Evolutionary conservation across 2,113 vertebrate species (phyloP), one percentile per base, ranked within the genome.

Genomic region (Meles meles): DNA sequence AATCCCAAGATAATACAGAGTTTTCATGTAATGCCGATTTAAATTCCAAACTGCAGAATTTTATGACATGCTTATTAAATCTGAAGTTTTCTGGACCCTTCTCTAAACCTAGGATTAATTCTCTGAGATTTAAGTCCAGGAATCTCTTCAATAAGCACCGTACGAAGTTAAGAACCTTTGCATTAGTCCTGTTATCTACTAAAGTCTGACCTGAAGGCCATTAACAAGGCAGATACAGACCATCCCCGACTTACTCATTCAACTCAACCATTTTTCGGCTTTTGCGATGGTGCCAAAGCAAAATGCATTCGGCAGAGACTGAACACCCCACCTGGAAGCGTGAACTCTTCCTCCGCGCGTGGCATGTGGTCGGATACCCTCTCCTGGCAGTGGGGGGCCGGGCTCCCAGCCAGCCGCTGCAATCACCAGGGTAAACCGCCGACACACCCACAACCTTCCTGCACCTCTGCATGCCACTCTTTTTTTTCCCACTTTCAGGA

Each of bases 1-100:
- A 27, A 63, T 63, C 29, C 55, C 59, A 77, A 65, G 14, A 85
- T 94, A 76, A 86, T 49, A 90, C 42, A 65, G 10, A 69, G 59
- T 83, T 80, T 79, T 93, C 55, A 84, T 49, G 20, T 31, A 90
- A 67, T 74, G 37, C 20, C 31, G 65, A 82, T 82, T 57, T 65
- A 94, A 95, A 92, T 65, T n/a, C 8, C 34, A 77, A 90, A 90
- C 3, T 89, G 31, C 42, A 84, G 82, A 93, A 96, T 85, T 31
- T 57, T 29, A 76, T 74, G 18, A 15, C 81, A 11, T 57, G 13
- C 49, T 92, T 76, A 89, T 76, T 69, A 89, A 79, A 94, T 49
- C 67, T 74, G 17, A 80, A 69, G n/a, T 79, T 79, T 84, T 77
- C 87, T 87, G 13, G 11, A 71, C 37, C 44, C 31, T 57, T 84